Percentiles rank a stretch among this genome's conserved stretches.
Evolutionary conservation across 2,113 vertebrate species (phyloP).

Genomic region (Falco punctatus): DNA sequence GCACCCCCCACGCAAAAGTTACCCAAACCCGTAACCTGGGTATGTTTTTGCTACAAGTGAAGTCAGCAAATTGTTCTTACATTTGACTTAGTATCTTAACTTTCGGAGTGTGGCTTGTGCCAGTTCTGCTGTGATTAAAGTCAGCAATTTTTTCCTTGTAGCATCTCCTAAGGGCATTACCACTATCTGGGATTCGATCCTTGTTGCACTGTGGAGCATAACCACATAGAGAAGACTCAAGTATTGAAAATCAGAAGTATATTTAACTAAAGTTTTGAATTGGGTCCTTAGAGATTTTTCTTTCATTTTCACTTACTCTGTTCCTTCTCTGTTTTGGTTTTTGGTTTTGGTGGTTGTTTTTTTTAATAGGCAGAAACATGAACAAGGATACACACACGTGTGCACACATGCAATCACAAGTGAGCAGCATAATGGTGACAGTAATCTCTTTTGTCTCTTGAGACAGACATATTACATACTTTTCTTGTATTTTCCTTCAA

Average conservation of each 20-base stretch:
- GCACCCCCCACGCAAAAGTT: not conserved
- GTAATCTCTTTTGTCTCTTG: not conserved
- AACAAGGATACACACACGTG: accelerated
- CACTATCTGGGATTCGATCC: not conserved
- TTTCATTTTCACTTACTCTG: not conserved
- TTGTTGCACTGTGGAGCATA: not conserved
- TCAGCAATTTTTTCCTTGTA: not conserved
- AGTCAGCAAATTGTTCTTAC: not conserved
- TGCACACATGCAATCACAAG: not conserved
- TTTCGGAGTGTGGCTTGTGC: not conserved
- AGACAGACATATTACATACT: not conserved
- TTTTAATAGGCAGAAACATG: not conserved
- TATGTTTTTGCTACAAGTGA: not conserved
- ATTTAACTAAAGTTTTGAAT: not conserved
- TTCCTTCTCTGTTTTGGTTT: not conserved
- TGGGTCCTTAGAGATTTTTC: not conserved
- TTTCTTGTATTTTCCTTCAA: not conserved
- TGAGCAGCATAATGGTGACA: not conserved
- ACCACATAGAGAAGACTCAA: not conserved
- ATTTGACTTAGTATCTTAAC: not conserved
- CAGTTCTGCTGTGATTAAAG: not conserved
- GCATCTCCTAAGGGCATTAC: not conserved
- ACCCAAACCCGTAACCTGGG: not conserved
- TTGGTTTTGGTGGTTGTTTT: not conserved
- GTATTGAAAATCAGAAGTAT: not conserved